Evolutionary conservation across 53 echinoderm and acorn worm species (phyloP).

Genomic region (Henricia sp.): DNA sequence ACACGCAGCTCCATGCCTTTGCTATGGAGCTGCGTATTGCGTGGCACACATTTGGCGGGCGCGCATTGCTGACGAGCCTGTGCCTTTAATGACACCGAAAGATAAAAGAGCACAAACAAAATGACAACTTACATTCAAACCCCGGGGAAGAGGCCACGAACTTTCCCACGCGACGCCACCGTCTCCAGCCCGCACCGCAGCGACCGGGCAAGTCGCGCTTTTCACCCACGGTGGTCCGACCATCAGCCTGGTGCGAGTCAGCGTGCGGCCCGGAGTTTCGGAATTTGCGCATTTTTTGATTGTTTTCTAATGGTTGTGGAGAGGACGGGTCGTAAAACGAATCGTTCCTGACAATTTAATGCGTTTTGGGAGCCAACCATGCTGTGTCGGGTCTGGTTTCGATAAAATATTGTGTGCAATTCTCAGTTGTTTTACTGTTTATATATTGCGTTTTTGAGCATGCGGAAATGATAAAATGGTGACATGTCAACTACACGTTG

Average conservation of each 20-base stretch:
- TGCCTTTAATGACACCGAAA: no score
- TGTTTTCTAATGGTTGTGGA: conserved; percentile 47
- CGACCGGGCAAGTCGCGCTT: conserved; percentile 5
- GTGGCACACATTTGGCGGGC: no score
- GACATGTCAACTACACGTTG: no score
- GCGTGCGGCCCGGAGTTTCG: not conserved
- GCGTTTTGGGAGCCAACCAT: conserved; percentile 30
- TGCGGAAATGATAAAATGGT: no score
- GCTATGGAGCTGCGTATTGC: no score
- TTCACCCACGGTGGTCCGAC: conserved; percentile 24
- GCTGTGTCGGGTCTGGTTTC: conserved; percentile 38
- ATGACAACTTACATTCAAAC: not conserved
- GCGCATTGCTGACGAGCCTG: no score
- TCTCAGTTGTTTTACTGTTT: no score
- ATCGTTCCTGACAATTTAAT: conserved; percentile 50
- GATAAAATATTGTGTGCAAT: conserved; percentile 25
- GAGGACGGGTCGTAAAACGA: not conserved
- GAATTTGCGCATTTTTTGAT: conserved; percentile 28
- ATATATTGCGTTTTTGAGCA: no score
- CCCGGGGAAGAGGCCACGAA: not conserved
- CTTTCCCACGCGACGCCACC: conserved; percentile 24
- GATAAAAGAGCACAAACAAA: not conserved
- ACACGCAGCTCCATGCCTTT: no score
- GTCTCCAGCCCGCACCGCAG: conserved; percentile 27
- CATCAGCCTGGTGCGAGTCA: not conserved